Base-by-base conservation (phyloP, 2,888 invertebrate genomes). In the Diogma glabrata region DNA sequence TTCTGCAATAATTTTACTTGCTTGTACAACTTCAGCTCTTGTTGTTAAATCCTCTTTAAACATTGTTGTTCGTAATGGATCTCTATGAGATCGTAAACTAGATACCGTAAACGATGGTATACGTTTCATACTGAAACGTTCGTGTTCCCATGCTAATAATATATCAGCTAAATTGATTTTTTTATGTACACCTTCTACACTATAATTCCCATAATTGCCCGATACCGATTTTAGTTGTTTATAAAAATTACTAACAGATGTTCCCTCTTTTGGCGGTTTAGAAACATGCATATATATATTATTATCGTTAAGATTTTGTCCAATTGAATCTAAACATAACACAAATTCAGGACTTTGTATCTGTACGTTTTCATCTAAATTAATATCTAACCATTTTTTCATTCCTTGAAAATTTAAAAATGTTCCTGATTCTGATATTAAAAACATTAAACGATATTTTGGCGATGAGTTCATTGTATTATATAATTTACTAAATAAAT, bases 91-190 rank as follows among this genome's bases (percentile, higher is more conserved):
- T 54, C 24, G 30, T 5, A 91, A 66, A 2, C 85, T 78, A 2
- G 95, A 95, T 4, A 97, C 61, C 0, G 96, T 96, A 64, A 95
- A 89, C 0, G 94, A 94, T 0, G 93, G 85, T 61, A 95, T 77
- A 56, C 94, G 75, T 56, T 90, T 78, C 59, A 97, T 91, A 66
- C 93, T 94, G 71, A 88, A 97, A 57, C 92, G 74, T 69, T 99
- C 97, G 64, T 99, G 97, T 63, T 96, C 95, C 97, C 97, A 99
- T 0, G 93, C 88, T 23, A 95, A 70, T 51, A 84, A 76, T 58
- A 90, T 88, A 50, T 95, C 93, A 0, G 92, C 93, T 51, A 97
- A 72, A 73, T 95, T 95, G 59, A 99, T 97, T 75, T 97, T 97
- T 72, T 96, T 96, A 63, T 96, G 94, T 7, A 83, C 78, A 45